Percentiles rank a stretch among this genome's conserved stretches.
phyloP scores from a whole-genome alignment of 2,797 vertebrate species.

The Remorina albescens region DNA sequence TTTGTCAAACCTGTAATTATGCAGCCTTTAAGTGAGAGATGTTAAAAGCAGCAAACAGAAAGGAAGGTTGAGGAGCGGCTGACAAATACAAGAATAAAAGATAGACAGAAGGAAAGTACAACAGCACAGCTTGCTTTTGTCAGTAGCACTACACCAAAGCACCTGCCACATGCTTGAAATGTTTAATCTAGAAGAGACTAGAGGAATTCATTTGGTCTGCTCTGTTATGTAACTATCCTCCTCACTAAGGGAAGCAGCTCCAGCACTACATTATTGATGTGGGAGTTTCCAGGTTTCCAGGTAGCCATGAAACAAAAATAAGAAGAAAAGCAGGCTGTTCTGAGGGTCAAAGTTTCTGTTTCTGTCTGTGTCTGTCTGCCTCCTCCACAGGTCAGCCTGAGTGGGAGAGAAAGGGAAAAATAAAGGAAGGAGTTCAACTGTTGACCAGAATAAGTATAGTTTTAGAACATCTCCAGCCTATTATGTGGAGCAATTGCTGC shows the following conservation, averaged over 20 bases:
- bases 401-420: constrained; percentile 42
- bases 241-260: constrained; percentile 59
- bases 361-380: constrained; percentile 55
- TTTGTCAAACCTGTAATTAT: constrained; percentile 67
- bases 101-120: constrained; percentile 25
- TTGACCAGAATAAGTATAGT: constrained; percentile 48
- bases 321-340: constrained; percentile 46
- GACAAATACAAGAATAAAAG: constrained; percentile 19
- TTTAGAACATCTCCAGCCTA: constrained; percentile 20
- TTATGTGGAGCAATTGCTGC: constrained; percentile 20
- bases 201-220: constrained; percentile 46
- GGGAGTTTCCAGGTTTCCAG: constrained; percentile 81
- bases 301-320: constrained; percentile 59
- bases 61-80: background rate
- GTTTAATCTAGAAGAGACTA: constrained; percentile 49
- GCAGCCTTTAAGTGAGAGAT: constrained; percentile 45
- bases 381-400: constrained; percentile 38
- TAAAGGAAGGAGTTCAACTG: constrained; percentile 31
- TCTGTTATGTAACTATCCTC: constrained; percentile 79
- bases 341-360: constrained; percentile 59
- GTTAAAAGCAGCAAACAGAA: constrained; percentile 40
- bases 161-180: constrained; percentile 42
- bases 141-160: constrained; percentile 20
- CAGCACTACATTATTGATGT: constrained; percentile 82
- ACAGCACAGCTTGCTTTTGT: constrained; percentile 35